Base-by-base conservation (phyloP, 1,140 invertebrate species). In the Galendromus occidentalis region DNA sequence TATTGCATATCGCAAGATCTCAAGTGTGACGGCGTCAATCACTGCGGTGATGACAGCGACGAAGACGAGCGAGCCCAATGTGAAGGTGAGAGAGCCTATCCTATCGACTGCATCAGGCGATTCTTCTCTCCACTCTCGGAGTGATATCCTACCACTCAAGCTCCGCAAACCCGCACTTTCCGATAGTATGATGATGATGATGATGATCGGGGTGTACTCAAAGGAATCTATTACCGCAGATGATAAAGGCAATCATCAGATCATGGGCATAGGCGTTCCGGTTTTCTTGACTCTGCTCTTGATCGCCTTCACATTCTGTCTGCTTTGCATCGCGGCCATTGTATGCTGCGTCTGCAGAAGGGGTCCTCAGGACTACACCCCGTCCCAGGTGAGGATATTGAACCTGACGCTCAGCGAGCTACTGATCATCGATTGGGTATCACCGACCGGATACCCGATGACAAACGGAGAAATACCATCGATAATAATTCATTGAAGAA, bases 31-130 rank as follows among this genome's bases (percentile, higher is more conserved):
- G 84, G 84, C 33, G 84, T 92, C 67, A 87, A 89, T 76, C 89
- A 94, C 74, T 93, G 90, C 75, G 86, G 84, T n/a, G 88, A 92
- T 76, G 86, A 85, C 42, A 88, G 86, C 18, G 90, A 94, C 73
- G 90, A 93, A 77, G 69, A 70, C 12, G 83, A 84, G 65, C 82
- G 85, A 67, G 82, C 83, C 59, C 78, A 85, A 64, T 91, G 88
- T 78, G 82, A 84, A 73, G 86, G 88, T 91, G 78, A 84, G 83
- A 81, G 64, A 29, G 17, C n/a, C n/a, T n/a, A 6, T 18, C 18
- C 4, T 18, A 9, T 25, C 42, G 22, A 30, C n/a, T 33, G n/a
- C 18, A 2, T 44, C 18, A 22, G 6, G 64, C 18, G 18, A 65
- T 65, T 22, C 20, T 59, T 65, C 22, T 29, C 17, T 39, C 12